Evolutionary conservation across 2,113 vertebrate species (phyloP), one percentile per base, ranked within the genome.

Genomic region (Nipponia nippon): DNA sequence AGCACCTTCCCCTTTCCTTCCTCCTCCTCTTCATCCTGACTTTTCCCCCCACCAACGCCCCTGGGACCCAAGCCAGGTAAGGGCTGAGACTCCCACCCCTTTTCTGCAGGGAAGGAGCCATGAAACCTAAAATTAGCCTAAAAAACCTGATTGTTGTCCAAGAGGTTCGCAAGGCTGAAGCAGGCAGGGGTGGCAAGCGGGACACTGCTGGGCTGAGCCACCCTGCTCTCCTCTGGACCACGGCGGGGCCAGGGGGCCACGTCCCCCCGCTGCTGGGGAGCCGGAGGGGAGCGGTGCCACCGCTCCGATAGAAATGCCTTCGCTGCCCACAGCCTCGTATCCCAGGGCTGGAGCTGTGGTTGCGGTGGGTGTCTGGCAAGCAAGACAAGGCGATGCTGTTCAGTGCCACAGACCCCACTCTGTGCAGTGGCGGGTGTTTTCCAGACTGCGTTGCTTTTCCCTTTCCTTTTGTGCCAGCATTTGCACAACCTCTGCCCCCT

Each of bases 171-270:
- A 18, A n/a, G 36, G 27, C 50, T 76, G 83, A 15, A 9, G 40
- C 13, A 27, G 73, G 26, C 10, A 10, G 32, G 66, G 59, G 18
- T 47, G 73, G 82, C 17, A 17, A 47, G 62, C 0, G 4, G 23
- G 44, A 12, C n/a, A 44, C 49, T 47, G 32, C 38, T 40, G 29
- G 42, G 53, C 26, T 73, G 72, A 67, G 42, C 47, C 34, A 6
- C 25, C 29, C 34, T 1, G 7, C 21, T 27, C 21, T 20, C 6
- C 17, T 30, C 23, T 3, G 29, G 50, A 17, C 23, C 42, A 2
- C 1, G 2, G 8, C 20, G 40, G 56, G 73, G 13, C 12, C n/a
- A 3, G 42, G 46, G 56, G 21, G 36, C 16, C 1, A 0, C 4
- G 3, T 46, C 2, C 11, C 34, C 9, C 13, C 0, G 1, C 23